Evolutionary conservation across 2,113 vertebrate genomes (phyloP), one percentile per base, ranked within the genome.

Genomic region (Cnemophilus loriae): DNA sequence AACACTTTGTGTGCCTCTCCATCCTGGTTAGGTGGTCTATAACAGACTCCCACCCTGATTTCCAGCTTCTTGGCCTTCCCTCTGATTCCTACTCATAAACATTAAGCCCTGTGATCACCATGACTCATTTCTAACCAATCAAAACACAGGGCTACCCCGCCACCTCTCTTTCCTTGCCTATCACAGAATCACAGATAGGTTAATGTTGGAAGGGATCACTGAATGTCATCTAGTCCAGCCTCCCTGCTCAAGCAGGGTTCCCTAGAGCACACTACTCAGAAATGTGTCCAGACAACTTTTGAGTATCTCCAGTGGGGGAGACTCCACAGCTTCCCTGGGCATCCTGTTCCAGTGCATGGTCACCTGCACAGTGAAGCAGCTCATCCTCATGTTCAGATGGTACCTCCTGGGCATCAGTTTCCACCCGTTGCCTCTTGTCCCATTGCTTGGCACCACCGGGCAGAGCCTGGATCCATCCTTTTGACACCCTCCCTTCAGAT

Each of bases 371-470:
- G 15, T 5, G 16, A n/a, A 9, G 32, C 13, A 39, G 15, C 64
- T 53, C 55, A 23, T 61, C 16, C n/a, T 30, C 28, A 2, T 10
- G 11, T 37, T 14, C 32, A 50, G 32, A 7, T 35, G 21, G 53
- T 32, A 15, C 21, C 3, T 49, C 10, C 61, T 76, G 37, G 35
- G 22, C 47, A 20, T 39, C 33, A 24, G 1, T 23, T 61, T n/a
- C 28, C 20, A 8, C 23, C 33, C 2, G 1, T 28, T 39, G 28
- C 10, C 16, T 47, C 41, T 26, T 30, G 28, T 39, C 28, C 47
- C 24, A 11, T 10, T 14, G 41, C 41, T 70, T 0, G 0, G 24
- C 47, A 52, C 9, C 22, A 52, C 5, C 0, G 0, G 7, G 24
- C 1, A 30, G 26, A 71, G 9, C 32, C 18, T 21, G 10, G 27